Evolutionary conservation across 2,888 invertebrate genomes (phyloP), one percentile per base, ranked within the genome.

Genomic region (Mesorhabditis spiculigera): DNA sequence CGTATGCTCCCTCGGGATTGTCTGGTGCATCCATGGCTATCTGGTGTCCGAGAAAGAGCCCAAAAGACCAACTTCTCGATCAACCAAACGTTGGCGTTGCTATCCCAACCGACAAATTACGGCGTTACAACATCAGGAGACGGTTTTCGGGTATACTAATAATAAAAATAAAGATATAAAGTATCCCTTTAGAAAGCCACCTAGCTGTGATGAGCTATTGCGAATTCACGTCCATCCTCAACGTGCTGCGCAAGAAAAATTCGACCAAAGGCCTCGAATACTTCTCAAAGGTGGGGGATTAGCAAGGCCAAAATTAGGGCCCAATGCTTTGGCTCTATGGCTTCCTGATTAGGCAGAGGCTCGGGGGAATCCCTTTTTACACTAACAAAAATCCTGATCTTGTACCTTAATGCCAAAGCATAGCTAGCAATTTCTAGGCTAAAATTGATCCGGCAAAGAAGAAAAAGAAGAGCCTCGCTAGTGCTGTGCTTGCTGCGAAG

Each of bases 1-100:
- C 76, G 85, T 63, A 85, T 85, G 82, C 76, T 84, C 61, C 84
- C 85, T 41, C 70, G 75, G 61, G 82, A 83, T 63, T 85, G 85
- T 69, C 75, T 85, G 58, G 68, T 76, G 67, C 85, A 85, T 71
- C 80, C 81, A n/a, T 85, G 85, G 85, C 79, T 85, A 63, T 73
- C 78, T 5, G 73, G 73, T 61, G 77, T 76, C 43, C 77, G 78
- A 42, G 77, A 78, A 69, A 75, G 76, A 42, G 80, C 83, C 8
- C 62, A 73, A 10, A 71, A 45, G 75, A 76, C 64, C 67, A 68
- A 43, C 71, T 73, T 66, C 70, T 76, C n/a, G 76, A 76, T 66
- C 75, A 76, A 69, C 76, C 76, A 28, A 67, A 69, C 44, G 74
- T 72, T 65, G 78, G 75, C 62, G 74, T 76, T 5, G 75, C 73